A percentile compares a stretch with the other conserved stretches of the same genome.
Conservation (phyloP, 2,888 invertebrate genomes). For the Meghimatium bilineatum region DNA sequence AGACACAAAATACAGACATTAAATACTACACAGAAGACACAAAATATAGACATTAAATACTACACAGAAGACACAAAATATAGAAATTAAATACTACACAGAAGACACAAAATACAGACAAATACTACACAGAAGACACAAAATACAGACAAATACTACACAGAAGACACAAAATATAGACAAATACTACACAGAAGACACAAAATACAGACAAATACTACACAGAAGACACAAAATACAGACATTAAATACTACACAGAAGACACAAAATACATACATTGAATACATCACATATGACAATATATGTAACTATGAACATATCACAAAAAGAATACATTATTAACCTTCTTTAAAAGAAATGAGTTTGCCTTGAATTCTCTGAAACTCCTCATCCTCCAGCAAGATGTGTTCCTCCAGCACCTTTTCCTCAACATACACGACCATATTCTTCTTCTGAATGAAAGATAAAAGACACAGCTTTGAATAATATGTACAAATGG, state of each 20-base stretch:
- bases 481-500: too few species aligned
- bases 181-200: not conserved
- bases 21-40: too few species aligned
- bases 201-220: too few species aligned
- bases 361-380: slow-evolving; percentile 87
- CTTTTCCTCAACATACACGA: slow-evolving; percentile 94
- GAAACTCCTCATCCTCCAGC: slow-evolving; percentile 86
- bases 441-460: slow-evolving; percentile 93
- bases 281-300: not conserved
- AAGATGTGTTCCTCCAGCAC: slow-evolving; percentile 90
- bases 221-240: not conserved
- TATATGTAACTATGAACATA: too few species aligned
- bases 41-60: too few species aligned
- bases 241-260: not conserved
- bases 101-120: too few species aligned
- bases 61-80: too few species aligned
- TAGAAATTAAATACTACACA: too few species aligned
- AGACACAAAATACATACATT: not conserved
- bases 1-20: too few species aligned
- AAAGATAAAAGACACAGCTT: not conserved
- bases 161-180: too few species aligned
- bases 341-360: slow-evolving; percentile 82
- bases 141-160: too few species aligned
- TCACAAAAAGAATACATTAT: not conserved
- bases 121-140: too few species aligned